phyloP scores from a whole-genome alignment of 2,797 vertebrate genomes.

The Thripadectes ignobilis region DNA sequence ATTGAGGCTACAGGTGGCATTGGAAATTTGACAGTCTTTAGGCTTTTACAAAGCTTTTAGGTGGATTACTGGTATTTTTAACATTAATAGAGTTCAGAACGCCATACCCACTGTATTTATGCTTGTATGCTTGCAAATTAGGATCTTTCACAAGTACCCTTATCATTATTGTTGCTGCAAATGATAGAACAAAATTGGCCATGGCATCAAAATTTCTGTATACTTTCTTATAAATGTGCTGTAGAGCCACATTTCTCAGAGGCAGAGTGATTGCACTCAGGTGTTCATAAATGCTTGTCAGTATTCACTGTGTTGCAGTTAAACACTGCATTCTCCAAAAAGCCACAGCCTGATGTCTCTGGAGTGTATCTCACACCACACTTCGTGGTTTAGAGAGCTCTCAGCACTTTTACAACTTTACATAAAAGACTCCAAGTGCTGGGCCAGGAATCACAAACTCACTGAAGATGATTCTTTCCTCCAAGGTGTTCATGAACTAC shows the following conservation, averaged over 20 bases:
- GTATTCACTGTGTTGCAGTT: neutral
- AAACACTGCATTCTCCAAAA: neutral
- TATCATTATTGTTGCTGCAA: neutral
- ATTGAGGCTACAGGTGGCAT: neutral
- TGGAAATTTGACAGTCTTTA: neutral
- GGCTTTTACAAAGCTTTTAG: neutral
- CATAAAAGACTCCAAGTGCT: neutral
- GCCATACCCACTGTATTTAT: neutral
- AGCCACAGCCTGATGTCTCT: neutral
- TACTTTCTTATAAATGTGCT: neutral
- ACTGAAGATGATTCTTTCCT: neutral
- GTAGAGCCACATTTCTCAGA: neutral
- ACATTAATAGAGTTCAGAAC: neutral
- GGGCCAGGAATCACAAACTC: neutral
- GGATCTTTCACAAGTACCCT: neutral
- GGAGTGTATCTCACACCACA: neutral
- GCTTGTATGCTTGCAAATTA: neutral
- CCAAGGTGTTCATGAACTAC: neutral
- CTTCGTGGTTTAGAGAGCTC: neutral
- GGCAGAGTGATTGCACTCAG: neutral
- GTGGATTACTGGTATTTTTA: neutral
- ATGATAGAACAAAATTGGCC: neutral
- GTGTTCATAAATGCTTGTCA: neutral
- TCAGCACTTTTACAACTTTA: neutral
- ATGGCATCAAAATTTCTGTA: neutral